These are phyloP conservation scores for Phyllotis vaccarum DNA, from an alignment of 2,797 vertebrate genomes.

Conservation along the genomic window DNA sequence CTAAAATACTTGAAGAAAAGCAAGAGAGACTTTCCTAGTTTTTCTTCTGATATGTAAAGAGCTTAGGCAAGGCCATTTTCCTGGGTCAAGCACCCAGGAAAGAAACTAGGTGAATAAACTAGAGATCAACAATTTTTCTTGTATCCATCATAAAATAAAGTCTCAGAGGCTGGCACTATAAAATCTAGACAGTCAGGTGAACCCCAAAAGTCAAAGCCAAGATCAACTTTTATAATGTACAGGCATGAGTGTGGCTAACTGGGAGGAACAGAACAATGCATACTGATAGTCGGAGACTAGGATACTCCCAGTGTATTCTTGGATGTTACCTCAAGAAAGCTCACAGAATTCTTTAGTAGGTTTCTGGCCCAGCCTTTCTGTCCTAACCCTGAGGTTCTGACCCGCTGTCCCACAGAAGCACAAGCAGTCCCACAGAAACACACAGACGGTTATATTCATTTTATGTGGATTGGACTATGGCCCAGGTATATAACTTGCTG, in stretches of 20 bases:
- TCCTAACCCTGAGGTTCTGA: too few species aligned
- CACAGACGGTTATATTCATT: too few species aligned
- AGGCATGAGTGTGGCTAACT: neutral
- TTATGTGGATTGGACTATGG: too few species aligned
- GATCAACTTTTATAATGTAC: neutral
- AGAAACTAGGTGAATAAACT: neutral
- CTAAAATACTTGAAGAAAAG: neutral
- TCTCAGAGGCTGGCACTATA: neutral
- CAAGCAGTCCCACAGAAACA: too few species aligned
- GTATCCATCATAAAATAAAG: neutral
- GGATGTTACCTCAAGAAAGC: neutral
- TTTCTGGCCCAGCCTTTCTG: too few species aligned
- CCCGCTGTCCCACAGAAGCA: too few species aligned
- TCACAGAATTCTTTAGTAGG: neutral
- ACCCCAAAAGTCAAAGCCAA: neutral
- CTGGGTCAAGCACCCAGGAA: neutral
- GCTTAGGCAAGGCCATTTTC: neutral
- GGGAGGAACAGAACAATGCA: neutral
- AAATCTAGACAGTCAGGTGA: neutral
- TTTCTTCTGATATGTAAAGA: neutral
- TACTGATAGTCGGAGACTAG: neutral
- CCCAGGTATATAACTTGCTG: too few species aligned
- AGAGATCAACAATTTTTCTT: constrained; percentile 20
- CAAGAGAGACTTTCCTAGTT: neutral
- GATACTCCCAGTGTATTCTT: neutral